Conservation (phyloP, 1,140 invertebrate species). For the Neotoxoptera formosana region DNA sequence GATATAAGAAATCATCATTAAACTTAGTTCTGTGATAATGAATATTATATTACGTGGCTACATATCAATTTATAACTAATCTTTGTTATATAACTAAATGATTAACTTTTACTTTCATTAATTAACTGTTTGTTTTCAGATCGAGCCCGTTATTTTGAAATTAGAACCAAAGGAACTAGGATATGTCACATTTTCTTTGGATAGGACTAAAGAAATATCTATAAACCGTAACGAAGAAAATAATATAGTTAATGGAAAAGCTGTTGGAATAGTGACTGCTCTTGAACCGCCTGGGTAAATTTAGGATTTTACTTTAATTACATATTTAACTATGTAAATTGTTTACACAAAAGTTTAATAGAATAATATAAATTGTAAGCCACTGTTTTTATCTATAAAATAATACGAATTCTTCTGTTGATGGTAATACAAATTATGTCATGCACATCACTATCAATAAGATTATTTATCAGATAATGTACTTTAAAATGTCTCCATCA, state of each 20-base stretch:
- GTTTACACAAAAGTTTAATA: background rate
- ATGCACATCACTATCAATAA: too few species aligned
- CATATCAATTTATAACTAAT: too few species aligned
- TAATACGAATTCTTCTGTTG: too few species aligned
- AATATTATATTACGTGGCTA: too few species aligned
- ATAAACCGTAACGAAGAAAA: constrained; percentile 37
- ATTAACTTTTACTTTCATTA: background rate
- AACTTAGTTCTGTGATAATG: too few species aligned
- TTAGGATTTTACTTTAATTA: background rate
- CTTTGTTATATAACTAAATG: background rate
- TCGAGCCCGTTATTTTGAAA: background rate
- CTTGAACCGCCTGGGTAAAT: constrained; percentile 20
- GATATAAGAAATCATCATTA: too few species aligned
- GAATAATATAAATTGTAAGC: background rate
- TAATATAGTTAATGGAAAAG: constrained; percentile 26
- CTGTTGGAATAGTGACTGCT: constrained; percentile 30
- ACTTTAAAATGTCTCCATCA: too few species aligned
- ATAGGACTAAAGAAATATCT: background rate
- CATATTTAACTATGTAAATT: background rate
- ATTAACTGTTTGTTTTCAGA: background rate
- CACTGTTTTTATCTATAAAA: too few species aligned
- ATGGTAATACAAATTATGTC: too few species aligned
- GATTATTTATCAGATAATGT: too few species aligned
- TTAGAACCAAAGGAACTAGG: background rate
- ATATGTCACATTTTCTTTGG: constrained; percentile 30